Conservation (phyloP, 2,113 vertebrate genomes). For the Pteruthius melanotis region DNA sequence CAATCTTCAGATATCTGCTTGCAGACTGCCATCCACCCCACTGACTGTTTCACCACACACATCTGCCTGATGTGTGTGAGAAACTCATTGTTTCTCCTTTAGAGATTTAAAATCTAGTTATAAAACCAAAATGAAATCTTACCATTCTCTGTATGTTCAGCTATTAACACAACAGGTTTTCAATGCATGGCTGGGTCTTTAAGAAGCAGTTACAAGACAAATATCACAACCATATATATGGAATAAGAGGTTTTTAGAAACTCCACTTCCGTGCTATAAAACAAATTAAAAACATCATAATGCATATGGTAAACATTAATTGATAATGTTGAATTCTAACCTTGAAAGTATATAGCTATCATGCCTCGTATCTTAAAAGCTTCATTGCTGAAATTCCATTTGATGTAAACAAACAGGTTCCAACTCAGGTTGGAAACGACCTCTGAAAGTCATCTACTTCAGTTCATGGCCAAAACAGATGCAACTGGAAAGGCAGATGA, state of each 20-base stretch:
- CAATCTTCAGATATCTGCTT: rapidly evolving
- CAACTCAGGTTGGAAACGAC: not conserved
- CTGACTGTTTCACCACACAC: not conserved
- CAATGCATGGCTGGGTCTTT: not conserved
- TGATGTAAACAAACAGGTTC: not conserved
- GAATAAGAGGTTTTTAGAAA: not conserved
- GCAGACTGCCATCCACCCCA: not conserved
- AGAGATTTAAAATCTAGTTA: not conserved
- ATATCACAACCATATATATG: not conserved
- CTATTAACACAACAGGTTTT: not conserved
- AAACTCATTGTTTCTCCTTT: not conserved
- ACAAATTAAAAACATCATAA: not conserved
- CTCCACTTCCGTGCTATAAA: not conserved
- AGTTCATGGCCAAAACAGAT: not conserved
- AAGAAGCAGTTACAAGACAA: not conserved
- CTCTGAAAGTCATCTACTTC: not conserved
- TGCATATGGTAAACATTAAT: not conserved
- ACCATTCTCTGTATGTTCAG: not conserved
- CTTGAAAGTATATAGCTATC: not conserved
- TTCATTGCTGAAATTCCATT: not conserved
- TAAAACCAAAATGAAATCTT: not conserved
- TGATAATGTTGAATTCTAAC: not conserved
- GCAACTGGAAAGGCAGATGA: not conserved
- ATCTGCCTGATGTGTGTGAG: not conserved
- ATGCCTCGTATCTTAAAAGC: not conserved